Percentiles rank a stretch among this genome's conserved stretches.
These are phyloP conservation scores for Latrodectus hesperus DNA, from an alignment of 2,888 invertebrate species.

Conservation along the genomic window DNA sequence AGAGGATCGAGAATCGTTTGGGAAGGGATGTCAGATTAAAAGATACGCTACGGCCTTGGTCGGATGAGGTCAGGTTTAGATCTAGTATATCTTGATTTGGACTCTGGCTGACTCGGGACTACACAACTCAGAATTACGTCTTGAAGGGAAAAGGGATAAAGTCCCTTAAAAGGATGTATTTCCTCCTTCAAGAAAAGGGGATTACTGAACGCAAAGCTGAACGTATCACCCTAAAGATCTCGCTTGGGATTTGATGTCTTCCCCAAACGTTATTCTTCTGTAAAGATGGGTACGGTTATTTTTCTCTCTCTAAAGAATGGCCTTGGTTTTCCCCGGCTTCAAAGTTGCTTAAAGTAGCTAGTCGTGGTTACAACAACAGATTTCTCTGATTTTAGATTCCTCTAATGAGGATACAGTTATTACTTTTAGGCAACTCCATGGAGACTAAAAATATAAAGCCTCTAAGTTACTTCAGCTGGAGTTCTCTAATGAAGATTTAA, in stretches of 20 bases:
- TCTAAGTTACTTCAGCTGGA: too few species aligned
- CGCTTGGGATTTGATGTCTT: conserved; percentile 7
- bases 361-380: too few species aligned
- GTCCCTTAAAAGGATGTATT: conserved; percentile 56
- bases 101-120: background rate
- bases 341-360: background rate
- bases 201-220: conserved; percentile 36
- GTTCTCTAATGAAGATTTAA: too few species aligned
- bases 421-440: too few species aligned
- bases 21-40: conserved; percentile 54
- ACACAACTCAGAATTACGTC: conserved; percentile 56
- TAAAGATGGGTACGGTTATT: conserved; percentile 27
- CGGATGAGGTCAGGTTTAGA: conserved; percentile 32
- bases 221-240: conserved; percentile 14
- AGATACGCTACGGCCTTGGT: conserved; percentile 39
- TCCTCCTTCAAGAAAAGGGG: conserved; percentile 19
- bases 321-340: background rate
- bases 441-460: too few species aligned
- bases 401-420: too few species aligned
- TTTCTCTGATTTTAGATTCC: too few species aligned
- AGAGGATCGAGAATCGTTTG: conserved; percentile 21
- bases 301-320: background rate
- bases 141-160: conserved; percentile 16
- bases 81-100: conserved; percentile 62
- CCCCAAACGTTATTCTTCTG: conserved; percentile 46